Percentiles rank a stretch among this genome's conserved stretches.
phyloP scores from a whole-genome alignment of 1,140 invertebrate genomes.

The Drosophila virilis region DNA sequence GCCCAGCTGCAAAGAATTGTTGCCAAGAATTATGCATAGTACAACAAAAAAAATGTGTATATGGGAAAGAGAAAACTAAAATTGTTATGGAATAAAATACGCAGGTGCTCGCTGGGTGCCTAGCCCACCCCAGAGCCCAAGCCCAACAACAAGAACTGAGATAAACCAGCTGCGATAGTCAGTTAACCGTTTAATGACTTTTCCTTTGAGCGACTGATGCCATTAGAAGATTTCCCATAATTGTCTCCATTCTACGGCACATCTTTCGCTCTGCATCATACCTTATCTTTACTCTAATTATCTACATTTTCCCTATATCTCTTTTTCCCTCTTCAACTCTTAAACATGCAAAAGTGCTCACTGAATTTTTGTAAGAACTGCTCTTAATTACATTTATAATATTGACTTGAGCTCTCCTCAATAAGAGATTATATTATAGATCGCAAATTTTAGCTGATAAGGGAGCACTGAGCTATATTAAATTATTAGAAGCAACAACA shows the following conservation, averaged over 20 bases:
- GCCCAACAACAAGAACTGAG: slow-evolving; percentile 21
- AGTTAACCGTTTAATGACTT: slow-evolving; percentile 77
- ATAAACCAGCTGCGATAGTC: slow-evolving; percentile 55
- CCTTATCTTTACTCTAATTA: slow-evolving; percentile 67
- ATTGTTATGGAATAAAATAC: slow-evolving; percentile 49
- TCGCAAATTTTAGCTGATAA: slow-evolving; percentile 5
- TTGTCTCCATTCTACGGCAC: slow-evolving; percentile 57
- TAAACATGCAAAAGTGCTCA: too few species aligned
- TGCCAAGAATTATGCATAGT: slow-evolving; percentile 67
- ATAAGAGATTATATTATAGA: neutral
- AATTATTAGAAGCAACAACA: too few species aligned
- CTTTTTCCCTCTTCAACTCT: slow-evolving; percentile 8
- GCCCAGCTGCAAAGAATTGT: slow-evolving; percentile 53
- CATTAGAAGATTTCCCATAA: slow-evolving; percentile 78
- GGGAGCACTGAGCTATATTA: neutral
- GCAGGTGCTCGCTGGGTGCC: slow-evolving; percentile 31
- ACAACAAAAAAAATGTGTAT: slow-evolving; percentile 41
- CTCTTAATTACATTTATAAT: too few species aligned
- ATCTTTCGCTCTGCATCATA: slow-evolving; percentile 41
- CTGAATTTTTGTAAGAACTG: too few species aligned
- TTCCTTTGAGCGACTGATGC: slow-evolving; percentile 42
- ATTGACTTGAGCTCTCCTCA: too few species aligned
- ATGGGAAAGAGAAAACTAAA: slow-evolving; percentile 35
- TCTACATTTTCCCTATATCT: slow-evolving; percentile 37
- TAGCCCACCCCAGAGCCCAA: slow-evolving; percentile 56